phyloP scores from a whole-genome alignment of 37 sponge, comb jelly and placozoan genomes.

The Bolinopsis microptera region DNA sequence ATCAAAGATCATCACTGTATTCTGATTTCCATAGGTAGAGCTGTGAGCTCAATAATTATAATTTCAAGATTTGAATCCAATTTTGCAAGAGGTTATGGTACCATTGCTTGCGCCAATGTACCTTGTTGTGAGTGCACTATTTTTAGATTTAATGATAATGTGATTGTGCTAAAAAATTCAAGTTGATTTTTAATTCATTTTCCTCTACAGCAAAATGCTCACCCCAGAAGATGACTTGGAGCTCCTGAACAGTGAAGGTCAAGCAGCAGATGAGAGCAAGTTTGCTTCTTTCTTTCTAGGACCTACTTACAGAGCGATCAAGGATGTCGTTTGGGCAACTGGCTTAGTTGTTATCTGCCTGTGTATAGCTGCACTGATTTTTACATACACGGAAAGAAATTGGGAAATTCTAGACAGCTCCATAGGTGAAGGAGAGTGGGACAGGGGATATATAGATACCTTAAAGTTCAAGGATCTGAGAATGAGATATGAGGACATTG shows the following conservation, averaged over 20 bases:
- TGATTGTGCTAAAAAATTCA: too few relatives aligned
- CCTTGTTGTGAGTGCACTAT: too few relatives aligned
- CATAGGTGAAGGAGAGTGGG: slow-evolving; percentile 31
- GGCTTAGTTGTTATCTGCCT: slow-evolving; percentile 10
- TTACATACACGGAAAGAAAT: slow-evolving; percentile 53
- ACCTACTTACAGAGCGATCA: background rate
- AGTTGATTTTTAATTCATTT: too few relatives aligned
- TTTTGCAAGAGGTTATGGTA: too few relatives aligned
- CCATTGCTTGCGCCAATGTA: too few relatives aligned
- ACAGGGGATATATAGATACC: background rate
- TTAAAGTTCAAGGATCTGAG: background rate
- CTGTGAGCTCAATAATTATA: too few relatives aligned
- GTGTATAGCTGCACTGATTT: slow-evolving; percentile 42
- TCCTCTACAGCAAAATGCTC: too few relatives aligned
- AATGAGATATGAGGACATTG: background rate
- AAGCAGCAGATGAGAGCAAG: slow-evolving; percentile 45
- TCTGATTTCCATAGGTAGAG: too few relatives aligned
- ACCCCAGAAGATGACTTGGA: slow-evolving; percentile 54
- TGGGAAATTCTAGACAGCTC: slow-evolving; percentile 16
- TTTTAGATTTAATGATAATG: too few relatives aligned
- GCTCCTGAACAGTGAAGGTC: slow-evolving; percentile 37
- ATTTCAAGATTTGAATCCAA: too few relatives aligned
- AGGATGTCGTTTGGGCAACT: background rate
- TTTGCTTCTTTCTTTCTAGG: slow-evolving; percentile 61
- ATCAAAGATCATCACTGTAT: too few relatives aligned